Base-by-base conservation (phyloP, 2,888 invertebrate species). In the Perdita meconis region DNA sequence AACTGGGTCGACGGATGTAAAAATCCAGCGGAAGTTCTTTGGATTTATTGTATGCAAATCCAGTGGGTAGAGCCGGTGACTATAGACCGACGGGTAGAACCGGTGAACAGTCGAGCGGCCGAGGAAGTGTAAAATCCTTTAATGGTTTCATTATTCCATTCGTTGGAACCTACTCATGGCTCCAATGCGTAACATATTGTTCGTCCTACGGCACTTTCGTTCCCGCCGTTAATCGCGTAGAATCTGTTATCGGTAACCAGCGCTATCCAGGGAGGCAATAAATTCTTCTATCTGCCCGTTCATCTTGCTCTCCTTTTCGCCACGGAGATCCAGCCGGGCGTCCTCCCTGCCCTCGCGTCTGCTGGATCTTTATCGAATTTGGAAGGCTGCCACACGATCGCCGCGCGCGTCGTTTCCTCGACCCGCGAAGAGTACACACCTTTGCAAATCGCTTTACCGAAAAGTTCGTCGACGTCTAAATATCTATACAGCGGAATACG, bases 311-410 rank as follows among this genome's bases (percentile, higher is more conserved):
- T 78, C 74, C 75, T 70, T 69, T 70, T 69, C 66, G 50, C 56
- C 51, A 60, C 56, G 75, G 42, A 63, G 65, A 70, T 73, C 67
- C 78, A 55, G 24, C 53, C 30, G 51, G 34, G 61, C 40, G 16
- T 22, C 22, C 34, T 26, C 26, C 57, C 56, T 64, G 47, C 34
- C n/a, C 44, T 50, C 22, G 24, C 60, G 72, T 69, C 64, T 61
- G 65, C 53, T 50, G 81, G 81, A 82, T 82, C 72, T 69, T 82
- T 81, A 82, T 82, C 82, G 78, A 80, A 78, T 82, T 82, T 82
- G 82, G 82, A 81, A 75, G 69, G 61, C 71, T 81, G 81, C 82
- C 82, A 82, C 82, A 69, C 68, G 72, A 69, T 60, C 80, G 56
- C 26, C 44, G 70, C 40, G 70, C 40, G 51, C 59, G 22, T 42